Percentiles rank a stretch among this genome's conserved stretches.
phyloP scores from a whole-genome alignment of 2,888 invertebrate species.

The Xanthostigma xanthostigma region DNA sequence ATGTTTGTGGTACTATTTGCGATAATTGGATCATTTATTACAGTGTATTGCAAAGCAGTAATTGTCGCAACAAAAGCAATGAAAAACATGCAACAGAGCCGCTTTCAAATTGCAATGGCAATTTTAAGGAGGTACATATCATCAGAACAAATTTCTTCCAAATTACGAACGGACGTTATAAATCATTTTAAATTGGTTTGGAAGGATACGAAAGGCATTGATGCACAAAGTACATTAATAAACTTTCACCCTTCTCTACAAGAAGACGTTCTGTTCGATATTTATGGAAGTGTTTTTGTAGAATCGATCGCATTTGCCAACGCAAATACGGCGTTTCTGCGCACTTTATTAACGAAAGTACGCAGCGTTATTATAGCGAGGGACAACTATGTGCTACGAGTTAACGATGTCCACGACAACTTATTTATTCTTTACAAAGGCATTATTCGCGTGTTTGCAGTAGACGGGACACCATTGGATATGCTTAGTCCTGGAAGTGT shows the following conservation, averaged over 20 bases:
- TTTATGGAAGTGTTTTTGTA: conserved; percentile 10
- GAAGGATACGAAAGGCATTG: conserved; percentile 11
- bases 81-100: no score
- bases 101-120: no score
- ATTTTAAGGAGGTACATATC: no score
- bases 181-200: conserved; percentile 16
- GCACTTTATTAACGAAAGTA: conserved; percentile 5
- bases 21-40: no score
- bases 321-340: conserved; percentile 10
- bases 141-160: no score
- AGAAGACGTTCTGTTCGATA: conserved; percentile 13
- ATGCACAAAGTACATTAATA: conserved; percentile 7
- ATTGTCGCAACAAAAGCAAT: no score
- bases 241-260: conserved; percentile 12
- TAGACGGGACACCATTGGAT: conserved; percentile 13
- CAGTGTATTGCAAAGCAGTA: no score
- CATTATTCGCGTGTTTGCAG: conserved; percentile 15
- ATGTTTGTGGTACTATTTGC: no score
- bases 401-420: conserved; percentile 14
- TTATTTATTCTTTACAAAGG: conserved; percentile 15
- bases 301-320: conserved; percentile 9
- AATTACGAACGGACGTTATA: neutral
- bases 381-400: conserved; percentile 9
- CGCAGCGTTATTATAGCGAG: conserved; percentile 8
- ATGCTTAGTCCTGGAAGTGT: conserved; percentile 14